Evolutionary conservation across 2,888 invertebrate species (phyloP), one percentile per base, ranked within the genome.

Genomic region (Slavum lentiscoides): DNA sequence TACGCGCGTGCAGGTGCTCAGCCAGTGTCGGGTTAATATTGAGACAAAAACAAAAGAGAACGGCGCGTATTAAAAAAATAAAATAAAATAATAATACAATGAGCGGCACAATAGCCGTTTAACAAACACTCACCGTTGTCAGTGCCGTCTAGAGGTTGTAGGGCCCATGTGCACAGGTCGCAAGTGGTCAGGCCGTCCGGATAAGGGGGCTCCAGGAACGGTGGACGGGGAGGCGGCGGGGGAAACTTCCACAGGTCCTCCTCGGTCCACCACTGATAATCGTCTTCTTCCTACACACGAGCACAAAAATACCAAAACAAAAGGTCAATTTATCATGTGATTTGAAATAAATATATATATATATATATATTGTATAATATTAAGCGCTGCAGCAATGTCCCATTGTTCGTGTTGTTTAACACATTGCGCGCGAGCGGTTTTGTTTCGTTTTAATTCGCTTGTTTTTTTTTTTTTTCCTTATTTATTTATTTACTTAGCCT

Each of bases 81-180:
- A 30, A 30, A 30, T 77, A 61, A n/a, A 68, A 68, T 49, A 74
- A 77, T 61, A 68, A 77, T 69, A 49, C n/a, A n/a, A n/a, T n/a
- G n/a, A 68, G 68, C 67, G 69, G 61, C 61, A 76, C 68, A 76
- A 76, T 76, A 3, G 76, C 61, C 68, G 76, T 77, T 77, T 77
- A 64, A 61, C 21, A 61, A 62, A 70, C 77, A 80, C 77, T 80
- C 69, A 80, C 77, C 77, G 77, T 80, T 77, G 76, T 77, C 76
- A 77, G 76, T 77, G 76, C 76, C 77, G 43, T 82, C 77, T 64
- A 80, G 70, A 64, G 77, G 82, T 74, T 82, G 81, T 62, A 83
- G 82, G 84, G 92, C 92, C 92, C 92, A 92, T 84, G 91, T 89
- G 86, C 92, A 92, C 84, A 92, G 89, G 87, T 92, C 92, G 87